phyloP scores from a whole-genome alignment of 2,113 vertebrate genomes.

The Xiphophorus hellerii region DNA sequence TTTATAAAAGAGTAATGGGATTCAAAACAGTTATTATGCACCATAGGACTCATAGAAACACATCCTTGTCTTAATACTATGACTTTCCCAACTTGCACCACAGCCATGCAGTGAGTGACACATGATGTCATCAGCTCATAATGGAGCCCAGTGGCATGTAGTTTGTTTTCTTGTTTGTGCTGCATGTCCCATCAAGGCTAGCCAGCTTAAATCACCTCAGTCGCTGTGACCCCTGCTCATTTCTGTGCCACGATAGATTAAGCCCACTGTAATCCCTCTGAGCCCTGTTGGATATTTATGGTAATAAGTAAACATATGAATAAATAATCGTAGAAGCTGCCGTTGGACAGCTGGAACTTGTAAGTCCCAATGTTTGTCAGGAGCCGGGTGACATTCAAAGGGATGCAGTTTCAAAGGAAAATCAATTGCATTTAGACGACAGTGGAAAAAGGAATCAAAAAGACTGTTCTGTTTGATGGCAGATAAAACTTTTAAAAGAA shows the following conservation, averaged over 20 bases:
- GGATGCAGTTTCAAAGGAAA: constrained; percentile 58
- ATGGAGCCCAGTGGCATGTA: constrained; percentile 38
- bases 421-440: background rate
- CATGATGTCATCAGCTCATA: constrained; percentile 54
- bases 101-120: constrained; percentile 36
- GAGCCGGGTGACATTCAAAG: constrained; percentile 35
- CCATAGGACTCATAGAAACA: background rate
- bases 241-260: constrained; percentile 78
- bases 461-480: background rate
- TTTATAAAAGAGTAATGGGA: background rate
- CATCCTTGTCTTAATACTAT: constrained; percentile 16
- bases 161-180: constrained; percentile 74
- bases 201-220: constrained; percentile 74
- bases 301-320: constrained; percentile 79
- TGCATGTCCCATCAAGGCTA: constrained; percentile 65
- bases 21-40: background rate
- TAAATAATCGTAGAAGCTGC: constrained; percentile 70
- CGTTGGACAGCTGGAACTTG: constrained; percentile 61
- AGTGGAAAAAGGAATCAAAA: background rate
- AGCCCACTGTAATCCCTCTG: constrained; percentile 72
- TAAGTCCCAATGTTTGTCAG: constrained; percentile 58
- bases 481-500: background rate
- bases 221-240: constrained; percentile 75
- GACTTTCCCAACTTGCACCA: constrained; percentile 15
- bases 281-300: constrained; percentile 72